A percentile compares a stretch with the other conserved stretches of the same genome.
phyloP scores from a whole-genome alignment of 1,140 invertebrate genomes.

The Drosophila biarmipes region DNA sequence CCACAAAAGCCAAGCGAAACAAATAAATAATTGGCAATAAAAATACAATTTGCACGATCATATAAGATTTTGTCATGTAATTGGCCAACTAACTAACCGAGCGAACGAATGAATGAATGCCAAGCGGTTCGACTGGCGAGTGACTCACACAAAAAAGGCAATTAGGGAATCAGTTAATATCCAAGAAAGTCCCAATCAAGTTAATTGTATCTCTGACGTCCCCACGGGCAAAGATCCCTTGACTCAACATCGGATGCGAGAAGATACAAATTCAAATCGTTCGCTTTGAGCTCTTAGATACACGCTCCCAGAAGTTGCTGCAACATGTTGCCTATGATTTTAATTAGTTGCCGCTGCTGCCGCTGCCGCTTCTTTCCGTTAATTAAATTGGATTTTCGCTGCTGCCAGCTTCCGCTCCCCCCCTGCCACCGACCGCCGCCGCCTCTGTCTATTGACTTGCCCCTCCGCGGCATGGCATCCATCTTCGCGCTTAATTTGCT shows the following conservation, averaged over 20 bases:
- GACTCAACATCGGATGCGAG: too few species aligned
- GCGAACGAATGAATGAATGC: conserved; percentile 19
- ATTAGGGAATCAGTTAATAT: not conserved
- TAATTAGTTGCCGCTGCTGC: conserved; percentile 37
- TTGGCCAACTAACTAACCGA: conserved; percentile 41
- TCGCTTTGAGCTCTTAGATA: not conserved
- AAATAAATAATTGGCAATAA: conserved; percentile 83
- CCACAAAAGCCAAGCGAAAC: conserved; percentile 69
- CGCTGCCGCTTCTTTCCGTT: conserved; percentile 43
- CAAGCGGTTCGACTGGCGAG: not conserved
- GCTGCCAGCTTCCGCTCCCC: conserved; percentile 47
- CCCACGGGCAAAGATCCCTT: not conserved
- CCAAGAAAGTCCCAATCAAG: too few species aligned
- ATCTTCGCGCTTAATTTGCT: conserved; percentile 71
- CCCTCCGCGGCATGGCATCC: conserved; percentile 13
- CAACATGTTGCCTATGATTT: conserved; percentile 36
- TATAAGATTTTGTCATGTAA: conserved; percentile 62
- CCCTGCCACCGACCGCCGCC: not conserved
- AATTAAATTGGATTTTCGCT: conserved; percentile 73
- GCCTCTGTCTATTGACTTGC: conserved; percentile 7
- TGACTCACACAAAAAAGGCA: not conserved
- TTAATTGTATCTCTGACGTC: not conserved
- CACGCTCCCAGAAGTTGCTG: conserved; percentile 1
- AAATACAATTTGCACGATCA: conserved; percentile 82
- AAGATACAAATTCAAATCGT: too few species aligned